Conservation (phyloP, 1,140 invertebrate species). For the Planococcus citri region DNA sequence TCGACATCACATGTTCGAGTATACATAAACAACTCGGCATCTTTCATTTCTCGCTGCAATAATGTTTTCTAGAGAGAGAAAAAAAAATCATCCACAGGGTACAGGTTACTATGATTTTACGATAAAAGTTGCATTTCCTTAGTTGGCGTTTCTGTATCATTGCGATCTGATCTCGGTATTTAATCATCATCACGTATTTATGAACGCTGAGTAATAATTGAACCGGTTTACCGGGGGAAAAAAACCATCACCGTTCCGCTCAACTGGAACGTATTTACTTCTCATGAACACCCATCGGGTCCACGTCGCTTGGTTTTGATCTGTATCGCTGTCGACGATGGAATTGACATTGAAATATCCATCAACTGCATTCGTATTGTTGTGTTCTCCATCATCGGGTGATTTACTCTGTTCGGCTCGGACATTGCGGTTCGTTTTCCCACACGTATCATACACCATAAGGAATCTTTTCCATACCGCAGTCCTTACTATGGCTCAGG, state of each 20-base stretch:
- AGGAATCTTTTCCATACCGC: no score
- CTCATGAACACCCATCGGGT: not conserved
- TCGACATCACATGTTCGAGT: no score
- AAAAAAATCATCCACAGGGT: no score
- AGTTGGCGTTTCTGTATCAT: not conserved
- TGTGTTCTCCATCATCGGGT: not conserved
- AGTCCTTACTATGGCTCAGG: no score
- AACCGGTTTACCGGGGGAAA: not conserved
- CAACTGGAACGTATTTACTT: not conserved
- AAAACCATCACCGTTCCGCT: not conserved
- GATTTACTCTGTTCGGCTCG: not conserved
- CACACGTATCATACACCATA: no score
- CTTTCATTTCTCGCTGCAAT: no score
- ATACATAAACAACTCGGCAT: no score
- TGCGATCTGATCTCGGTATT: not conserved
- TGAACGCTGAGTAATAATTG: slow-evolving; percentile 1
- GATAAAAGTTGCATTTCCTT: slow-evolving; percentile 3
- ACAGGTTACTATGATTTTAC: not conserved
- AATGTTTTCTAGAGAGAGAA: no score
- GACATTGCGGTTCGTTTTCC: no score
- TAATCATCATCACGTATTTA: not conserved
- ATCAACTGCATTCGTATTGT: not conserved
- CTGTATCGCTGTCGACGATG: not conserved
- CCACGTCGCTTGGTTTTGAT: not conserved
- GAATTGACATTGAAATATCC: not conserved